Base-by-base conservation (phyloP, 1,140 invertebrate species). In the Mizuhopecten yessoensis region DNA sequence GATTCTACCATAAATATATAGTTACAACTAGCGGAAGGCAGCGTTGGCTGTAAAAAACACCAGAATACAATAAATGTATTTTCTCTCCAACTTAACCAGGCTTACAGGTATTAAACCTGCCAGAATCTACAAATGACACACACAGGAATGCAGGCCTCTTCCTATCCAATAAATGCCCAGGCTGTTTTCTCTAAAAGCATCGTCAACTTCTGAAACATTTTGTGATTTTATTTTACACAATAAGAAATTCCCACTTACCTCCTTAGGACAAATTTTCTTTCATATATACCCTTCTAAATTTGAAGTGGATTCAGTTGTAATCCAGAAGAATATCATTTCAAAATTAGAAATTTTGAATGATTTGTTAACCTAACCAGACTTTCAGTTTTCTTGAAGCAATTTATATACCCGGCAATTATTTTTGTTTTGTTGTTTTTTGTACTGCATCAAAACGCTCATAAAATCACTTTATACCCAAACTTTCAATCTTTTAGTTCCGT, bases 71-170 rank as follows among this genome's bases (percentile, higher is more conserved):
- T 75, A 75, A 75, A 75, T 75, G 57, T n/a, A 75, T 75, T 75
- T 75, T 75, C 57, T 75, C 57, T 75, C 57, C 57, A 75, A 75
- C 57, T 75, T 75, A 75, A 75, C 57, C 57, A 75, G 57, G n/a
- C 57, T 75, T 75, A 17, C 57, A 29, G 57, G 57, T 75, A 75
- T 75, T 75, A 75, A 75, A 75, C 57, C 57, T 75, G 57, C 57
- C 57, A 75, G 57, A 75, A 17, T 75, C 57, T 75, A 75, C 23
- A 75, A 75, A 75, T 75, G 57, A 75, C 57, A 75, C 57, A 29
- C 23, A 75, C 57, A n/a, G 57, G 57, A 75, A 75, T 75, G 57
- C 29, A 75, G 57, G 57, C 57, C 57, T 75, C 57, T 75, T 75
- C 57, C 57, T 75, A 75, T 29, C 57, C 23, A n/a, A 75, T 75